Evolutionary conservation across 2,797 vertebrate genomes (phyloP).

Genomic region (Neostethus bicornis): DNA sequence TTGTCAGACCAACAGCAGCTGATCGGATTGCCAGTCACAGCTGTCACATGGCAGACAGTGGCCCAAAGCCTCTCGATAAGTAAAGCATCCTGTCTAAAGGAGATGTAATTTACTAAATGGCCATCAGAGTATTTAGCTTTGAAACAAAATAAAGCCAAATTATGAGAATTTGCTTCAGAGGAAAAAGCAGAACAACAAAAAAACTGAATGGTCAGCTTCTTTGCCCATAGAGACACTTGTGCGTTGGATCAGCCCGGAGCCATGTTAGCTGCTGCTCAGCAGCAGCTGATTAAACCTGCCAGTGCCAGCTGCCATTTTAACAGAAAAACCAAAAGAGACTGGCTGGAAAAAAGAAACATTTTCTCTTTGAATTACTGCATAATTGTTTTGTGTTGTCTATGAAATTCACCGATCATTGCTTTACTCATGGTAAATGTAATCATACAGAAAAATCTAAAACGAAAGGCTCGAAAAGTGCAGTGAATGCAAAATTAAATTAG

Average conservation of each 20-base stretch:
- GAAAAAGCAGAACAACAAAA: background rate
- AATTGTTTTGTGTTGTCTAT: slow-evolving; percentile 6
- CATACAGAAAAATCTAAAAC: slow-evolving; percentile 23
- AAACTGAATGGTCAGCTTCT: background rate
- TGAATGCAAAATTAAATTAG: slow-evolving; percentile 33
- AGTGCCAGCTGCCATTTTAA: slow-evolving; percentile 6
- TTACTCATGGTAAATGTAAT: slow-evolving; percentile 24
- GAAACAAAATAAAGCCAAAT: background rate
- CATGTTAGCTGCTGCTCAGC: slow-evolving; percentile 5
- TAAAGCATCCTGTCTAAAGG: background rate
- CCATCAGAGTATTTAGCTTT: background rate
- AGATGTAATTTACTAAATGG: slow-evolving; percentile 1
- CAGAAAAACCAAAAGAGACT: background rate
- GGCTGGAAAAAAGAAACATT: background rate
- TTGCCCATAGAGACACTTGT: background rate
- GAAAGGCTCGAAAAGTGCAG: slow-evolving; percentile 10
- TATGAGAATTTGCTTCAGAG: background rate
- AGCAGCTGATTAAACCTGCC: slow-evolving; percentile 12
- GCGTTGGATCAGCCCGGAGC: slow-evolving; percentile 5
- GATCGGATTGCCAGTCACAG: slow-evolving; percentile 14
- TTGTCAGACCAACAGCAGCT: slow-evolving; percentile 1
- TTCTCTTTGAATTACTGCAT: slow-evolving; percentile 1
- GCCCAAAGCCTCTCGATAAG: background rate
- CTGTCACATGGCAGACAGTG: slow-evolving; percentile 11
- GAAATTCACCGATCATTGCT: slow-evolving; percentile 1